Evolutionary conservation across 2,888 invertebrate genomes (phyloP).

Genomic region (Conomelus anceps): DNA sequence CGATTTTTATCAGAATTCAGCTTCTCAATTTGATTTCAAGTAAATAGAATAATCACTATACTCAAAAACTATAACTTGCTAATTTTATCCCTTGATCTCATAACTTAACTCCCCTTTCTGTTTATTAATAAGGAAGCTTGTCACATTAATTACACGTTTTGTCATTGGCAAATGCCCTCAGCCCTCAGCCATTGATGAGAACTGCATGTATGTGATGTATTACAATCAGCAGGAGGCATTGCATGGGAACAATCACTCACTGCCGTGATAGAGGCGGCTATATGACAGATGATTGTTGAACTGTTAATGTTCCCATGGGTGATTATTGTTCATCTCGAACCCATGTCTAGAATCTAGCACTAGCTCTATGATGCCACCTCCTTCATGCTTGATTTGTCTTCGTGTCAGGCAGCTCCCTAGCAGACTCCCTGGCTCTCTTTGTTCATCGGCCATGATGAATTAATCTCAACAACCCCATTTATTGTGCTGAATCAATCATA

Average conservation of each 20-base stretch:
- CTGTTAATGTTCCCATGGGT: neutral
- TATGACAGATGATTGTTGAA: neutral
- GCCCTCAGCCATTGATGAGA: neutral
- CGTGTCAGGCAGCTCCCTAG: neutral
- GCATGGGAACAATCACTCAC: neutral
- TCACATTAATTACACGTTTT: neutral
- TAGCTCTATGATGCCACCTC: neutral
- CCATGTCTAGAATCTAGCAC: neutral
- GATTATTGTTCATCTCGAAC: neutral
- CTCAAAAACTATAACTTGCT: too few relatives aligned
- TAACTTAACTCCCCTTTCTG: neutral
- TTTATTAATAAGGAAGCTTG: neutral
- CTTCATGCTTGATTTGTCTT: neutral
- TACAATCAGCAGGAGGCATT: neutral
- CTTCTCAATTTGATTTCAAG: neutral
- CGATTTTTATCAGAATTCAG: too few relatives aligned
- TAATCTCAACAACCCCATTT: neutral
- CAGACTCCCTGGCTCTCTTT: neutral
- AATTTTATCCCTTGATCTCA: neutral
- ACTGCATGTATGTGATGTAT: neutral
- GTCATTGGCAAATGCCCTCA: neutral
- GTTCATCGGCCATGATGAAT: neutral
- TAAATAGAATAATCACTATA: too few relatives aligned
- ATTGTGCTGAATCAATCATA: neutral
- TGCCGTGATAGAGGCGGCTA: neutral